Conservation (phyloP, 2,113 vertebrate genomes). For the Urocitellus parryii region DNA sequence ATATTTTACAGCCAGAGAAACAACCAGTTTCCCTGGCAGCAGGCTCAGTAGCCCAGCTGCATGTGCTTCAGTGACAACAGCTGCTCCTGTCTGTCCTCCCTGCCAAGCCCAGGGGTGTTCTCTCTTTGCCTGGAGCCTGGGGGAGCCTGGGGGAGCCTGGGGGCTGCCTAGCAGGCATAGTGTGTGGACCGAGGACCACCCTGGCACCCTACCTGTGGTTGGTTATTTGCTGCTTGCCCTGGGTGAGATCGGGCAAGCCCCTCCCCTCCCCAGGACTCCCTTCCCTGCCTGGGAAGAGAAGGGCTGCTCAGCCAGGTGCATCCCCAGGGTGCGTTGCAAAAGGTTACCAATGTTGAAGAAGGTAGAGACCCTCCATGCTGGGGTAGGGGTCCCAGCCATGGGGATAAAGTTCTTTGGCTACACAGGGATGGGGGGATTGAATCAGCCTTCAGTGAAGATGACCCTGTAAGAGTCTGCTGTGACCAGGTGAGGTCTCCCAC, state of each 20-base stretch:
- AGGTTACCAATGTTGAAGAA: background rate
- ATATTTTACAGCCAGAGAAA: constrained; percentile 28
- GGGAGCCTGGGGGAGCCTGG: no score
- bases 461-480: background rate
- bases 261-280: background rate
- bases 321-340: background rate
- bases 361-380: background rate
- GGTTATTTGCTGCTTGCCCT: background rate
- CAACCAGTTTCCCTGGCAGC: constrained; percentile 50
- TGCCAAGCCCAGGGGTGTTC: background rate
- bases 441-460: no score
- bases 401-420: background rate
- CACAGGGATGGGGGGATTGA: background rate
- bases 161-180: background rate
- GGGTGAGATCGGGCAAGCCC: background rate
- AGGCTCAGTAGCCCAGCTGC: constrained; percentile 15
- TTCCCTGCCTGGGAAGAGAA: background rate
- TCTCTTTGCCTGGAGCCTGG: no score
- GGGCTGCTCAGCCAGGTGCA: background rate
- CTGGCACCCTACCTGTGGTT: background rate
- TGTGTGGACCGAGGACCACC: background rate
- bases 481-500: background rate
- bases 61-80: background rate
- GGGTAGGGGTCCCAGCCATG: no score
- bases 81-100: background rate